Percentiles rank a stretch among this genome's conserved stretches.
Conservation (phyloP, 2,888 invertebrate genomes). For the Salticus scenicus region DNA sequence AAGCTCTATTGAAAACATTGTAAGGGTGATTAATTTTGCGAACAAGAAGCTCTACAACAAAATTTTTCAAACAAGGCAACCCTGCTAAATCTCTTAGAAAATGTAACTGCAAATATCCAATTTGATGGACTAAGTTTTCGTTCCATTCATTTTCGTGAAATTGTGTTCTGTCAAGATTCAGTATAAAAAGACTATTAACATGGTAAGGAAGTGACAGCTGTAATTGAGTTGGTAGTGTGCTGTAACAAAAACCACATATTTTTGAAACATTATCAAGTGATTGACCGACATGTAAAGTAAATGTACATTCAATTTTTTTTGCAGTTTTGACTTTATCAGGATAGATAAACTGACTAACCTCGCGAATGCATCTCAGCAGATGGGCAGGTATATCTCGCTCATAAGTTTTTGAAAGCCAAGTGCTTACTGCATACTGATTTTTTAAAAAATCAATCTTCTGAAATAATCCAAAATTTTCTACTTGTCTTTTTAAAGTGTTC, state of each 20-base stretch:
- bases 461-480: not conserved
- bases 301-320: not conserved
- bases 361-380: not conserved
- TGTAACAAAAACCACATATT: slow-evolving; percentile 8
- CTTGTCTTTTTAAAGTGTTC: not conserved
- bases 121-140: not conserved
- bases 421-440: not conserved
- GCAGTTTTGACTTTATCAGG: not conserved
- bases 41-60: not conserved
- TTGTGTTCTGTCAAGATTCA: slow-evolving; percentile 12
- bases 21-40: not conserved
- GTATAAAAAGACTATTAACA: not conserved
- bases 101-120: not conserved
- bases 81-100: not conserved
- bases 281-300: not conserved
- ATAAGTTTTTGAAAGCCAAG: not conserved
- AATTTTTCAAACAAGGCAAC: not conserved
- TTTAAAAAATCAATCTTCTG: not conserved
- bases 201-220: not conserved
- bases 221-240: slow-evolving; percentile 6
- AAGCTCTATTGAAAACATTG: not conserved
- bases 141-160: slow-evolving; percentile 21
- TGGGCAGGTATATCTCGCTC: not conserved
- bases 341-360: not conserved
- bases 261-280: not conserved